Conservation (phyloP, 2,797 vertebrate genomes). For the Lagocephalus sceleratus region DNA sequence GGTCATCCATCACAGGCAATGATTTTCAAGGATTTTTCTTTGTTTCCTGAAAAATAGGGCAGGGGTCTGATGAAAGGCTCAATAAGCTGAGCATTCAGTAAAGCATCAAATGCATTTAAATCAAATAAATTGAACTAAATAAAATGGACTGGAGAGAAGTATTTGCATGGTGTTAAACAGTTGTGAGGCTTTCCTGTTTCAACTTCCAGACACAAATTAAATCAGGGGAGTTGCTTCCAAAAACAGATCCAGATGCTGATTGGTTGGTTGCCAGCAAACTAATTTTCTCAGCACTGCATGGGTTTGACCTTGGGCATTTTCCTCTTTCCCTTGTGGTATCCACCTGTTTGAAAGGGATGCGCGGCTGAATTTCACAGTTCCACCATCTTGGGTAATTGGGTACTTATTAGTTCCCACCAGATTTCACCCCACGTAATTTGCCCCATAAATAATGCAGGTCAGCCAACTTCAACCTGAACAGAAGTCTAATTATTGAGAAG, state of each 20-base stretch:
- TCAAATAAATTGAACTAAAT: too few relatives aligned
- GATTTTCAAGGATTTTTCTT: too few relatives aligned
- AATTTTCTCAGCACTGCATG: not conserved
- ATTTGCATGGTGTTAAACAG: too few relatives aligned
- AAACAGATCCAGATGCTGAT: not conserved
- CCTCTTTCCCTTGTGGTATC: not conserved
- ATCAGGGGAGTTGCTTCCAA: too few relatives aligned
- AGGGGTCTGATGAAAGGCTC: too few relatives aligned
- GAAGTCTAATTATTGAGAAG: conserved; percentile 44
- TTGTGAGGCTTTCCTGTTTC: too few relatives aligned
- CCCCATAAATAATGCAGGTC: conserved; percentile 14
- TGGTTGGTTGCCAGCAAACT: not conserved
- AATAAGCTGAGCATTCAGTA: too few relatives aligned
- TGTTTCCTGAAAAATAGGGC: too few relatives aligned
- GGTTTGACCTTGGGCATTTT: not conserved
- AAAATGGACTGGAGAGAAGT: too few relatives aligned
- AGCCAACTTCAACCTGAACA: conserved; percentile 34
- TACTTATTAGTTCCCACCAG: conserved; percentile 9
- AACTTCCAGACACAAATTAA: too few relatives aligned
- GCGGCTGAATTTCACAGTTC: not conserved
- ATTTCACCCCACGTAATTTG: conserved; percentile 20
- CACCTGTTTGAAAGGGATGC: not conserved
- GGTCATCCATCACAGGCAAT: too few relatives aligned
- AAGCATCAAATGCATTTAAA: too few relatives aligned
- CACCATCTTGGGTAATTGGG: not conserved